Conservation (phyloP, 2,113 vertebrate genomes). For the Amazona guildingii region DNA sequence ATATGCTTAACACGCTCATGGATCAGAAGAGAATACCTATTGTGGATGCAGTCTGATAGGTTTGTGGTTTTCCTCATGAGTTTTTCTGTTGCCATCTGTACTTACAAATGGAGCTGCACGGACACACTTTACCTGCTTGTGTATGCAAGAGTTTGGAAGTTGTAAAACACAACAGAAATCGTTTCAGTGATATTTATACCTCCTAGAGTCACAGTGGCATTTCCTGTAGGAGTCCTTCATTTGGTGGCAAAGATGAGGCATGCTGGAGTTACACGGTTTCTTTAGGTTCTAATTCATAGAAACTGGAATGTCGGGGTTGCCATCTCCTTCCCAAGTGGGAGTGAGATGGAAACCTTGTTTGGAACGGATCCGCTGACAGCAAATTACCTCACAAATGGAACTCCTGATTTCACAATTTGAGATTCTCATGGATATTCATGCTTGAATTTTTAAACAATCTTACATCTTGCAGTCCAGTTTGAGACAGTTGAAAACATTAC, state of each 20-base stretch:
- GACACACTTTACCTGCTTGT: neutral
- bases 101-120: neutral
- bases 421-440: neutral
- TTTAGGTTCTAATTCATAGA: neutral
- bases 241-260: neutral
- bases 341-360: neutral
- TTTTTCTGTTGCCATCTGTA: neutral
- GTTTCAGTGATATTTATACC: neutral
- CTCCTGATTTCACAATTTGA: neutral
- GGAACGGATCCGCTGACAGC: neutral
- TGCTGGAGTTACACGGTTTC: neutral
- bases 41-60: rapidly evolving
- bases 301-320: neutral
- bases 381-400: neutral
- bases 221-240: neutral
- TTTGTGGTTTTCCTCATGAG: neutral
- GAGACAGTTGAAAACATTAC: neutral
- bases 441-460: neutral
- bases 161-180: neutral
- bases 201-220: neutral
- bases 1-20: neutral
- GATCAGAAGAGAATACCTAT: neutral
- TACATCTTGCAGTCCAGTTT: neutral
- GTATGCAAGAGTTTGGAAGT: neutral
- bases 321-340: neutral